Conservation (phyloP, 1,140 invertebrate genomes). For the Lepidostoma basale region DNA sequence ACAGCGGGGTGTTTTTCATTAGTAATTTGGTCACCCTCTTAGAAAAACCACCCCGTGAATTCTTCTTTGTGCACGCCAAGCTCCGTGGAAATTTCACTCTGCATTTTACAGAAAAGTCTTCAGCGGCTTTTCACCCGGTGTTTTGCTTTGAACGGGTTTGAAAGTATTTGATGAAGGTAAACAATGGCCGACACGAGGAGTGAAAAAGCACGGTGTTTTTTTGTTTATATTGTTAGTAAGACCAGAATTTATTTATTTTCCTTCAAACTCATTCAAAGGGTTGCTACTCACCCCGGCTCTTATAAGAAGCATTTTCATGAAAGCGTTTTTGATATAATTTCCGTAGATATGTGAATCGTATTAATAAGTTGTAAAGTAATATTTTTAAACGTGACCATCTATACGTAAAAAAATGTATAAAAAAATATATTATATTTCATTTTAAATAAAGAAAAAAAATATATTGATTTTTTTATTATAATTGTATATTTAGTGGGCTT, state of each 20-base stretch:
- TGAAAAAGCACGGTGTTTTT: neutral
- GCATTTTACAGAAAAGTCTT: slow-evolving; percentile 8
- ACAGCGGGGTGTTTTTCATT: too few species aligned
- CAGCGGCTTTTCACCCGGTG: neutral
- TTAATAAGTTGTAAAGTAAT: too few species aligned
- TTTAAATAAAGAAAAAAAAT: too few species aligned
- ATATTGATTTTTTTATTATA: too few species aligned
- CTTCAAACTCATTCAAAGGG: neutral
- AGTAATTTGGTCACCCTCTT: slow-evolving; percentile 3
- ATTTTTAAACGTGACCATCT: too few species aligned
- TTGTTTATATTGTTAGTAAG: slow-evolving; percentile 3
- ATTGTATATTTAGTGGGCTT: too few species aligned
- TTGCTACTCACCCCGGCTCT: neutral
- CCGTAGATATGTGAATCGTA: too few species aligned
- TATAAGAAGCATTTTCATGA: too few species aligned
- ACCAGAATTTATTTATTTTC: slow-evolving; percentile 1
- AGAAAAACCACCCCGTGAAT: neutral
- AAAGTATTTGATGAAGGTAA: slow-evolving; percentile 18
- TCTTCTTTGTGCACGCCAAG: slow-evolving; percentile 7
- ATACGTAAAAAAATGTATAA: too few species aligned
- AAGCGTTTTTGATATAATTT: too few species aligned
- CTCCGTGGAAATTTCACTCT: neutral
- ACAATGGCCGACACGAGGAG: slow-evolving; percentile 9
- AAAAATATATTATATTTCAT: too few species aligned
- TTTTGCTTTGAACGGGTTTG: neutral